These are phyloP conservation scores for Stegophylla sp. DNA, from an alignment of 2,888 invertebrate genomes.

Conservation along the genomic window DNA sequence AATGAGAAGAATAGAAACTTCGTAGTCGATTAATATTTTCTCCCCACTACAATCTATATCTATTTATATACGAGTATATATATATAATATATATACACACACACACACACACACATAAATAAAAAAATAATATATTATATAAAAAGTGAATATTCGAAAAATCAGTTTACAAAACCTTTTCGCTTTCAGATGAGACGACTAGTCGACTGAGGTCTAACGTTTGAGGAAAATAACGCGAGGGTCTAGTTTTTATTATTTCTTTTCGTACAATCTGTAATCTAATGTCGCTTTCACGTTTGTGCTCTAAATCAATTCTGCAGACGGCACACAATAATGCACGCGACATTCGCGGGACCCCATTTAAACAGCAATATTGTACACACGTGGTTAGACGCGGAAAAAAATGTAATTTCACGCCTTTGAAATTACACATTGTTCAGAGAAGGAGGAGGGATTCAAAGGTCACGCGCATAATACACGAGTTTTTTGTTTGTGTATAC, in stretches of 20 bases:
- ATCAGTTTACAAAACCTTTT: no score
- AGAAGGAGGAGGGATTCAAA: neutral
- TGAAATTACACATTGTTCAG: neutral
- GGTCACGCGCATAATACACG: neutral
- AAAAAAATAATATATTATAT: no score
- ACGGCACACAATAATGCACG: neutral
- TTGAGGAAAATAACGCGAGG: neutral
- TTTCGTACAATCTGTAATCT: neutral
- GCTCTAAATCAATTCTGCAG: conserved; percentile 15
- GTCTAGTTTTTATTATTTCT: conserved; percentile 2
- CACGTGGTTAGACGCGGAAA: neutral
- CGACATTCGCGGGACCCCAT: neutral
- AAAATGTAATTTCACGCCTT: conserved; percentile 26
- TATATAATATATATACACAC: no score
- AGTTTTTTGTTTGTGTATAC: no score
- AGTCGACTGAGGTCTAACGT: neutral
- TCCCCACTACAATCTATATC: no score
- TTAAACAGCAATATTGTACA: neutral
- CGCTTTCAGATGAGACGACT: no score
- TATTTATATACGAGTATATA: no score
- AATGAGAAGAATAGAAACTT: no score
- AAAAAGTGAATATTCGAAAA: no score
- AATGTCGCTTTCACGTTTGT: neutral
- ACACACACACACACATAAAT: no score
- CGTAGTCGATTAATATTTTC: no score